phyloP scores from a whole-genome alignment of 2,797 vertebrate genomes.

The Arctocebus calabarensis region DNA sequence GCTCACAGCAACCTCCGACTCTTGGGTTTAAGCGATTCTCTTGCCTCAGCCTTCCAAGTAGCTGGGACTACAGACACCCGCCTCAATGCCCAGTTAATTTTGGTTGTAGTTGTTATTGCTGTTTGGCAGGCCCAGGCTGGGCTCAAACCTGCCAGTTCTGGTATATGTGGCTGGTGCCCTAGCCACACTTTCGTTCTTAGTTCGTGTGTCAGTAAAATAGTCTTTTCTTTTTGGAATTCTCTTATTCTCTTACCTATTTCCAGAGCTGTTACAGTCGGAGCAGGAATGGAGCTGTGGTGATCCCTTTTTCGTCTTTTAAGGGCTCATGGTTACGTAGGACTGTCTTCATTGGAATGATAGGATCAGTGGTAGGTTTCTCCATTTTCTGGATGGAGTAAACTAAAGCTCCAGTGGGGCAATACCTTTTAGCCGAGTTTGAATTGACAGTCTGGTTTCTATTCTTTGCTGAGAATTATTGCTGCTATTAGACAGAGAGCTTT shows the following conservation, averaged over 20 bases:
- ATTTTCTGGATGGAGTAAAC: slow-evolving; percentile 25
- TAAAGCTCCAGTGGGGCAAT: not conserved
- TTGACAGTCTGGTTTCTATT: slow-evolving; percentile 48
- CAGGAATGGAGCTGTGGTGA: not conserved
- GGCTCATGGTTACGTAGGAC: not conserved
- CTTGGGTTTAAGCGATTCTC: too few relatives aligned
- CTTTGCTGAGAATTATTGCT: slow-evolving; percentile 69
- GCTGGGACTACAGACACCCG: too few relatives aligned
- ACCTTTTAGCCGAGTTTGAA: slow-evolving; percentile 57
- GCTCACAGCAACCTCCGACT: too few relatives aligned
- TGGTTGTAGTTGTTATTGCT: too few relatives aligned
- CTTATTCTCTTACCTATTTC: not conserved
- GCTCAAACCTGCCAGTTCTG: too few relatives aligned
- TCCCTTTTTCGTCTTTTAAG: slow-evolving; percentile 26
- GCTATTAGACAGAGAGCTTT: slow-evolving; percentile 62
- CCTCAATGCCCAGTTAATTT: too few relatives aligned
- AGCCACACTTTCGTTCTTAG: not conserved
- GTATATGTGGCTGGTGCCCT: too few relatives aligned
- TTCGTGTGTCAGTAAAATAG: not conserved
- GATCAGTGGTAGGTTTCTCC: slow-evolving; percentile 14
- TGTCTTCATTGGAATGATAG: slow-evolving; percentile 25
- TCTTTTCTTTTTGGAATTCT: slow-evolving; percentile 33
- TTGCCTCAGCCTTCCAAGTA: too few relatives aligned
- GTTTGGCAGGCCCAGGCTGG: too few relatives aligned
- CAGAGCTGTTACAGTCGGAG: slow-evolving; percentile 19